Evolutionary conservation across 2,888 invertebrate species (phyloP).

Genomic region (Toxonevra muliebris): DNA sequence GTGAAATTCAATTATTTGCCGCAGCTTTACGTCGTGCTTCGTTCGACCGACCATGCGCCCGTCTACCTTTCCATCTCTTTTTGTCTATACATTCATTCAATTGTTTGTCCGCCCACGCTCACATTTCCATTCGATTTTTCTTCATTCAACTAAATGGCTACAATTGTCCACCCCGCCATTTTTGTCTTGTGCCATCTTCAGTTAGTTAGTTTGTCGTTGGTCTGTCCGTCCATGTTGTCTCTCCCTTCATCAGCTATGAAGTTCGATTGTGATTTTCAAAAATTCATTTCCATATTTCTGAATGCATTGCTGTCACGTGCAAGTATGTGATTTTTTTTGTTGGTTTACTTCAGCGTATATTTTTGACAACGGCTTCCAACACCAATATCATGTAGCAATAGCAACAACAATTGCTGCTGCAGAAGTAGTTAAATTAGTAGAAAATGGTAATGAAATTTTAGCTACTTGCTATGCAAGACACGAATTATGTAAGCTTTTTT

Average conservation of each 20-base stretch:
- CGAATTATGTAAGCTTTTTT: constrained; percentile 11
- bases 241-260: no score
- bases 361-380: no score
- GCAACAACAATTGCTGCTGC: no score
- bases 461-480: constrained; percentile 27
- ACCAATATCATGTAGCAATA: no score
- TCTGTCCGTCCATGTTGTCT: no score
- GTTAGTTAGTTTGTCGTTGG: neutral
- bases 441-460: neutral
- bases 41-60: no score
- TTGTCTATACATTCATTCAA: neutral
- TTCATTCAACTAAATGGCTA: neutral
- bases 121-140: neutral
- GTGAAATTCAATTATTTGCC: constrained; percentile 53
- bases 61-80: no score
- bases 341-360: neutral
- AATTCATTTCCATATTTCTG: neutral
- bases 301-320: constrained; percentile 35
- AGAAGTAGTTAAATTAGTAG: no score
- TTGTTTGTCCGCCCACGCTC: neutral
- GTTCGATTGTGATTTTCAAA: no score
- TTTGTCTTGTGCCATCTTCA: neutral
- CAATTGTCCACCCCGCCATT: constrained; percentile 9
- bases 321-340: constrained; percentile 33
- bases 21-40: neutral